Evolutionary conservation across 1,140 invertebrate species (phyloP), one percentile per base, ranked within the genome.

Genomic region (Protaetia brevitarsis): DNA sequence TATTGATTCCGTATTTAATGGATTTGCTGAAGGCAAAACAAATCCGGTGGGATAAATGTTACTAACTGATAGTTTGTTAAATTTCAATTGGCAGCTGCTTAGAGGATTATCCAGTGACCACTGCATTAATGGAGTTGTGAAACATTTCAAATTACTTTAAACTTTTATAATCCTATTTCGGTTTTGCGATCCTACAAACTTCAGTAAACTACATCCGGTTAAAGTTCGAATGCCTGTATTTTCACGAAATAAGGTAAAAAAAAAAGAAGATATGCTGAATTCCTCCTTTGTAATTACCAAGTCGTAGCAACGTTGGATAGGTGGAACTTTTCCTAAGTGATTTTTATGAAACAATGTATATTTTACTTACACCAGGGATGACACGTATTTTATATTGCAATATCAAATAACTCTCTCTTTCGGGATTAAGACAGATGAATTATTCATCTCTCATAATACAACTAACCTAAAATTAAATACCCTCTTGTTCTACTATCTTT

Each of bases 41-140:
- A 58, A 26, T 58, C 26, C 56, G 26, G 0, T 0, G 23, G 56
- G 56, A 58, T 58, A 27, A 58, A 58, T 30, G 56, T 28, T 58
- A 58, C 56, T 45, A 19, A 45, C 41, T 45, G 26, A 58, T 58
- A 58, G 56, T 58, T 58, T 58, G 56, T 28, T 58, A 58, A 28
- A 58, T 58, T 27, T 45, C 59, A 61, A 36, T 61, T 61, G 59
- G 59, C 59, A 61, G 59, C 59, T 61, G 36, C 59, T 61, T 61
- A 34, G 21, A 1, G 59, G 59, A 61, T 61, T 61, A 61, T 61
- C 30, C 59, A 36, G 31, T 61, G 59, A 61, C 59, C 59, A 36
- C 27, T 34, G 13, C 58, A 60, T 60, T 60, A 60, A 60, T 60
- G 58, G 58, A 60, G 58, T 60, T 60, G 1, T 30, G 28, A 10